Conservation (phyloP, 2,113 vertebrate species). For the Dicaeum eximium region DNA sequence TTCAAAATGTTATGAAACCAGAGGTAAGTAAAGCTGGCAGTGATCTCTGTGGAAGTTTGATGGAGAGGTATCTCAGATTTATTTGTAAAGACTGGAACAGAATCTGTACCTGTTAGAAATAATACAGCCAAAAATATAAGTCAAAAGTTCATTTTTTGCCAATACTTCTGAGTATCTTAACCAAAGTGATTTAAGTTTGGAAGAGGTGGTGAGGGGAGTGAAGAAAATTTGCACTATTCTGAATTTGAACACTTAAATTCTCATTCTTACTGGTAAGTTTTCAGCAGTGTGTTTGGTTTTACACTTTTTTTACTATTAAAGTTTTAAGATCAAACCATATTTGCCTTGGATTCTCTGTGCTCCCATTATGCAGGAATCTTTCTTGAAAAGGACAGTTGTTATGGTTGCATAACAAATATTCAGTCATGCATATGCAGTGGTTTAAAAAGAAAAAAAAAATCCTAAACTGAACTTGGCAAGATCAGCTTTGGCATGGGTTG, state of each 20-base stretch:
- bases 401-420: neutral
- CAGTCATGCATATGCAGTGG: constrained; percentile 28
- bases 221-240: constrained; percentile 67
- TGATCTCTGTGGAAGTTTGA: constrained; percentile 17
- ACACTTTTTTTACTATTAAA: constrained; percentile 81
- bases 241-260: constrained; percentile 60
- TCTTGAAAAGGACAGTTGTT: neutral
- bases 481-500: neutral
- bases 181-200: constrained; percentile 72
- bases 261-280: constrained; percentile 59
- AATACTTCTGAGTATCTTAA: constrained; percentile 68
- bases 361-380: neutral
- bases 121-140: constrained; percentile 66
- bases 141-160: constrained; percentile 70
- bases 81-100: constrained; percentile 63
- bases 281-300: constrained; percentile 68
- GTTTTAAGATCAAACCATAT: constrained; percentile 64
- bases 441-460: neutral
- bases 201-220: constrained; percentile 24
- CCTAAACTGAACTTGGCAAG: neutral
- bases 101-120: constrained; percentile 63
- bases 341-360: neutral
- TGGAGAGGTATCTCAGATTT: constrained; percentile 56
- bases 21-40: neutral
- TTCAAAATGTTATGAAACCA: neutral